Conservation (phyloP, 2,113 vertebrate species). For the Odobenus rosmarus region DNA sequence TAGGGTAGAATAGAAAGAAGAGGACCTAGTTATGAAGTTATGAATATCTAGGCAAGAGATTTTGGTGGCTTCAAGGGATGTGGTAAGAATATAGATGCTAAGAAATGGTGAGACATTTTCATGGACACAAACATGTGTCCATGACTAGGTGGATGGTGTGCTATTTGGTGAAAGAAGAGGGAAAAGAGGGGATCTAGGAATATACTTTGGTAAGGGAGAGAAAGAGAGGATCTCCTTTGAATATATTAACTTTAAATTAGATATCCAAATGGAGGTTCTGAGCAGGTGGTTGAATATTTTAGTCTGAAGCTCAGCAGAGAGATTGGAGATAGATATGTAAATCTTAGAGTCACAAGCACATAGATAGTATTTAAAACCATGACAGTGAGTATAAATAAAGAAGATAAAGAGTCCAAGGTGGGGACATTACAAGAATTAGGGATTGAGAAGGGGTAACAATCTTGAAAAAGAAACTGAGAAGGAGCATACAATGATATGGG, state of each 20-base stretch:
- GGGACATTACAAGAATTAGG: background rate
- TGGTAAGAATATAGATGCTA: background rate
- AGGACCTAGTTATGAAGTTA: background rate
- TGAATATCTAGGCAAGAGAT: background rate
- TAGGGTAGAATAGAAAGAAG: background rate
- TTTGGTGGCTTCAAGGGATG: background rate
- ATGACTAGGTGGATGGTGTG: background rate
- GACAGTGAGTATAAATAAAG: constrained; percentile 8
- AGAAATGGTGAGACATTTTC: background rate
- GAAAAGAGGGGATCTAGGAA: background rate
- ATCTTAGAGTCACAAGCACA: constrained; percentile 33
- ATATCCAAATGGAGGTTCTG: constrained; percentile 56
- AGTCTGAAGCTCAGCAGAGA: constrained; percentile 40
- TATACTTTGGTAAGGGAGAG: constrained; percentile 24
- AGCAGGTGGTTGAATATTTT: constrained; percentile 73
- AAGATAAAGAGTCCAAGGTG: background rate
- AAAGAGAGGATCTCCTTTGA: constrained; percentile 52
- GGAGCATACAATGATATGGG: background rate
- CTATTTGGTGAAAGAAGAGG: background rate
- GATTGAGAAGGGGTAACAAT: background rate
- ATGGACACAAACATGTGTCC: background rate
- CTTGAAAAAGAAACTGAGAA: background rate
- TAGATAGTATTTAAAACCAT: constrained; percentile 48
- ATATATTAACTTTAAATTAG: constrained; percentile 72
- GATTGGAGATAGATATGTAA: constrained; percentile 63